Evolutionary conservation across 1,140 invertebrate genomes (phyloP).

Genomic region (Pseudomyrmex concolor): DNA sequence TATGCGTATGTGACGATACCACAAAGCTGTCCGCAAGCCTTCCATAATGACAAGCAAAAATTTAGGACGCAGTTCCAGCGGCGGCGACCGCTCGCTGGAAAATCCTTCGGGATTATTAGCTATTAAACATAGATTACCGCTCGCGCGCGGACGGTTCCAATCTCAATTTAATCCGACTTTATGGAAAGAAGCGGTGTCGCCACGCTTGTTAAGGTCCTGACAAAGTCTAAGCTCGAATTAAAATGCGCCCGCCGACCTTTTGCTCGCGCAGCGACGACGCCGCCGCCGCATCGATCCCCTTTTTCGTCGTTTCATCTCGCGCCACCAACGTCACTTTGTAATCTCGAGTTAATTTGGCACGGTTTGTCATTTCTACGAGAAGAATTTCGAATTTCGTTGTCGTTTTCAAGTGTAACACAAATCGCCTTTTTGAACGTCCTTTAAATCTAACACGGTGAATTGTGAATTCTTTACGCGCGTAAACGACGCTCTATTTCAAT

Average conservation of each 20-base stretch:
- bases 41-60: slow-evolving; percentile 37
- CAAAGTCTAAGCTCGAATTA: slow-evolving; percentile 75
- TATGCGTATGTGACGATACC: background rate
- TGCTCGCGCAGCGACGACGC: background rate
- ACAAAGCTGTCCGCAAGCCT: background rate
- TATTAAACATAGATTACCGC: slow-evolving; percentile 80
- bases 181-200: slow-evolving; percentile 41
- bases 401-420: slow-evolving; percentile 12
- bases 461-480: too few relatives aligned
- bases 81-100: slow-evolving; percentile 23
- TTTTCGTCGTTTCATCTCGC: background rate
- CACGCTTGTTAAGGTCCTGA: slow-evolving; percentile 56
- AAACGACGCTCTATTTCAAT: background rate
- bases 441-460: slow-evolving; percentile 12
- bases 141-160: slow-evolving; percentile 64
- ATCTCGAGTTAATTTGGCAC: slow-evolving; percentile 62
- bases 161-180: slow-evolving; percentile 71
- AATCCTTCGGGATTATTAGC: slow-evolving; percentile 72
- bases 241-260: slow-evolving; percentile 65
- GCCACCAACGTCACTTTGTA: slow-evolving; percentile 15
- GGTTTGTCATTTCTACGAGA: background rate
- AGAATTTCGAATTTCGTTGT: slow-evolving; percentile 6
- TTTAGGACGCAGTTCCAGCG: slow-evolving; percentile 19
- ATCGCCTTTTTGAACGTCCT: background rate
- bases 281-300: background rate